Evolutionary conservation across 2,113 vertebrate species (phyloP).

Genomic region (Vimba vimba): DNA sequence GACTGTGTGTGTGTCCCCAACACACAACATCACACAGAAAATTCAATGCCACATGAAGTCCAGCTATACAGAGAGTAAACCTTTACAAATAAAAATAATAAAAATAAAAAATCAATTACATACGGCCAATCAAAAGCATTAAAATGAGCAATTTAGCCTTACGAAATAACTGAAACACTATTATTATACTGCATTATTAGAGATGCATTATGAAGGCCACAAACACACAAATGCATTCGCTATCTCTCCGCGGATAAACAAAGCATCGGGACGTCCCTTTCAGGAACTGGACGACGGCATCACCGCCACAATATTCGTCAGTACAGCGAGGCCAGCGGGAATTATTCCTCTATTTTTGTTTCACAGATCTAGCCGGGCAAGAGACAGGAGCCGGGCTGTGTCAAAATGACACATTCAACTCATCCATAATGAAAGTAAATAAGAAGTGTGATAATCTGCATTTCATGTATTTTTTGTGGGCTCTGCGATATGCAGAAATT

Average conservation of each 20-base stretch:
- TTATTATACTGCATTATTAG: not conserved
- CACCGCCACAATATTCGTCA: not conserved
- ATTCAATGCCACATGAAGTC: not conserved
- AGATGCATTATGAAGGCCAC: not conserved
- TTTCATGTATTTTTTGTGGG: slow-evolving; percentile 61
- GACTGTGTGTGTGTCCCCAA: slow-evolving; percentile 29
- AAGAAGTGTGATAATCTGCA: slow-evolving; percentile 67
- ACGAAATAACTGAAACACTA: not conserved
- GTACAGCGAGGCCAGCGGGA: not conserved
- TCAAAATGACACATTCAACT: slow-evolving; percentile 56
- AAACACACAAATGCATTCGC: not conserved
- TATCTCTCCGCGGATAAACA: slow-evolving; percentile 2
- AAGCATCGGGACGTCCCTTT: slow-evolving; percentile 23
- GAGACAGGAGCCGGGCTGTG: slow-evolving; percentile 19
- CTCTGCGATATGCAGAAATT: slow-evolving; percentile 70
- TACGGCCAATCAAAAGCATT: not conserved
- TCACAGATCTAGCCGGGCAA: not conserved
- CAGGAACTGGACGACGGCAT: not conserved
- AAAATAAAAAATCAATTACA: not conserved
- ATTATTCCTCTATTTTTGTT: slow-evolving; percentile 29
- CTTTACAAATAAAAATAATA: not conserved
- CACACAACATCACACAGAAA: not conserved
- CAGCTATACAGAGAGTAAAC: not conserved
- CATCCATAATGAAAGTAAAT: slow-evolving; percentile 61
- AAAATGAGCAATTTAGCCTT: not conserved